Percentiles rank a stretch among this genome's conserved stretches.
These are phyloP conservation scores for Zonotrichia albicollis DNA, from an alignment of 2,797 vertebrate genomes.

Conservation along the genomic window DNA sequence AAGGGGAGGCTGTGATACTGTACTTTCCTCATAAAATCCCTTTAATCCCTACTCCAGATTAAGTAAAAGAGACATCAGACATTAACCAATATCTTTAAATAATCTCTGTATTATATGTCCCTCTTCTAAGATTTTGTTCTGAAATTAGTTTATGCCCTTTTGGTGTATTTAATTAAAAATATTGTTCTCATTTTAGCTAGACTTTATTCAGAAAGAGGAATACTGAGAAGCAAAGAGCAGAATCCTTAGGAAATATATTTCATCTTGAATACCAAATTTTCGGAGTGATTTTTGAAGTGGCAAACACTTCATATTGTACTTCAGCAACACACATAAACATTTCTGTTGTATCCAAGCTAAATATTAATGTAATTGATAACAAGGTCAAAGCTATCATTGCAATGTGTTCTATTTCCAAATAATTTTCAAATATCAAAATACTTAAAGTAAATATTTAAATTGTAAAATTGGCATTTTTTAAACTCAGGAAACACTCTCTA, in stretches of 20 bases:
- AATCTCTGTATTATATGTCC: background rate
- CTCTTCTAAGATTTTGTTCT: background rate
- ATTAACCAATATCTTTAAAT: background rate
- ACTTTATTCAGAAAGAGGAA: background rate
- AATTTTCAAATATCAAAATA: background rate
- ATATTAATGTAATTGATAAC: background rate
- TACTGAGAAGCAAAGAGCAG: background rate
- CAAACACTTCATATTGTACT: background rate
- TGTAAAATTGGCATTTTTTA: background rate
- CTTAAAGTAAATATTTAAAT: background rate
- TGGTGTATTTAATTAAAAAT: background rate
- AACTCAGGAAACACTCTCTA: background rate
- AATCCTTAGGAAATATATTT: background rate
- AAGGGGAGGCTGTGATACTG: background rate
- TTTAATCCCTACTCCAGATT: background rate
- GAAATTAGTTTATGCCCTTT: background rate
- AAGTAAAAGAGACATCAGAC: background rate
- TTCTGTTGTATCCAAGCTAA: background rate
- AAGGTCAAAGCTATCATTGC: background rate
- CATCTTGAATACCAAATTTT: background rate
- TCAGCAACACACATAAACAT: background rate
- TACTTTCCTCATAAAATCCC: background rate
- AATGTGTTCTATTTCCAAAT: background rate
- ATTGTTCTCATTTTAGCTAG: background rate
- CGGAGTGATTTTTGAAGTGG: background rate